Percentiles rank a stretch among this genome's conserved stretches.
phyloP scores from a whole-genome alignment of 2,797 vertebrate genomes.

The Myiotriccus ornatus region DNA sequence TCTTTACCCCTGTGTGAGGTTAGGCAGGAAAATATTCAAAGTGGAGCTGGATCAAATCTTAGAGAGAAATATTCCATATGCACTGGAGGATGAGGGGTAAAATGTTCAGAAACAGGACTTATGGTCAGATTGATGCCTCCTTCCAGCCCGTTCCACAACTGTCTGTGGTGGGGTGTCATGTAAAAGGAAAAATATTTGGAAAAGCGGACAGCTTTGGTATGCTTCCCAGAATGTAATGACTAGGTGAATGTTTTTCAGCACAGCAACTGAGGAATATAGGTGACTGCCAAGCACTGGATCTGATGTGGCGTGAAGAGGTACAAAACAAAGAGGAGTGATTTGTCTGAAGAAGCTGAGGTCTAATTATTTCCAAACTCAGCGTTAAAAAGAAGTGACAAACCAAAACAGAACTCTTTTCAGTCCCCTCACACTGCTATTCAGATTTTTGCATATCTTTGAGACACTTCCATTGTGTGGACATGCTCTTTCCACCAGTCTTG shows the following conservation, averaged over 20 bases:
- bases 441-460: background rate
- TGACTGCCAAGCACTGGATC: conserved; percentile 48
- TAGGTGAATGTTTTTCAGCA: conserved; percentile 60
- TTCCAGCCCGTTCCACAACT: conserved; percentile 29
- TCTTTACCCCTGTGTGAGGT: background rate
- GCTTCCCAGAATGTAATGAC: conserved; percentile 67
- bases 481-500: background rate
- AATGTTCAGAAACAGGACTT: conserved; percentile 12
- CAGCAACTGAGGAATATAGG: conserved; percentile 37
- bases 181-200: conserved; percentile 64
- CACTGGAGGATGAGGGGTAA: conserved; percentile 24
- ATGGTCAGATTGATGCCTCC: conserved; percentile 41
- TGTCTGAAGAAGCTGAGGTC: background rate
- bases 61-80: background rate
- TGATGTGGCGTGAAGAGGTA: conserved; percentile 33
- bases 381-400: background rate
- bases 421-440: background rate
- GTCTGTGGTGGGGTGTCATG: conserved; percentile 62
- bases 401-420: background rate
- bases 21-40: conserved; percentile 6
- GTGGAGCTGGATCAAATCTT: background rate
- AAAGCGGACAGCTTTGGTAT: conserved; percentile 49
- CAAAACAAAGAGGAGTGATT: conserved; percentile 36
- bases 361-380: conserved; percentile 10
- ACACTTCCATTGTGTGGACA: background rate